Percentiles rank a stretch among this genome's conserved stretches.
Evolutionary conservation across 2,888 invertebrate genomes (phyloP).

Genomic region (Drosophila demipolita): DNA sequence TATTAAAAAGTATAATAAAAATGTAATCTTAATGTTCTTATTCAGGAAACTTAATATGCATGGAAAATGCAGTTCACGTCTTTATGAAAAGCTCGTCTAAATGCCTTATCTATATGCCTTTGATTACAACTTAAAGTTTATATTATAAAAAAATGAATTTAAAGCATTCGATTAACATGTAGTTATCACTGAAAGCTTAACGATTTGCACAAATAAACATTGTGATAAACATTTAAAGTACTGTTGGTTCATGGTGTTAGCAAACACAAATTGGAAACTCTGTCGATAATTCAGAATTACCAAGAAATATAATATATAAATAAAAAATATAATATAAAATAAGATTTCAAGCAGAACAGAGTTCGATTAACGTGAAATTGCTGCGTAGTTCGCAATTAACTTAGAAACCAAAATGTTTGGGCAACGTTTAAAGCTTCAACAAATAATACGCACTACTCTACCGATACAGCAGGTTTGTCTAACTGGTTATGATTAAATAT

Average conservation of each 20-base stretch:
- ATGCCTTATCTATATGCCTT: not conserved
- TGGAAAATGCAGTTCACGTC: not conserved
- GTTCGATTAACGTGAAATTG: not conserved
- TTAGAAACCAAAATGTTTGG: slow-evolving; percentile 42
- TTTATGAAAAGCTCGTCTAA: not conserved
- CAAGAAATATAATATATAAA: not conserved
- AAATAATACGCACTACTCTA: slow-evolving; percentile 10
- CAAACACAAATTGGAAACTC: not conserved
- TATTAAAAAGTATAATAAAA: not conserved
- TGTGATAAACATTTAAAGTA: not conserved
- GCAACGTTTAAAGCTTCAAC: slow-evolving; percentile 30
- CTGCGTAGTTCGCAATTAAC: slow-evolving; percentile 13
- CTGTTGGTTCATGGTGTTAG: not conserved
- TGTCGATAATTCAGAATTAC: not conserved
- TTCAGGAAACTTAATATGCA: not conserved
- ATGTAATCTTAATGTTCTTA: not conserved
- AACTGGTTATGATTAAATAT: not conserved
- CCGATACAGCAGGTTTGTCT: slow-evolving; percentile 49
- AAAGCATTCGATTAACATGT: slow-evolving; percentile 1
- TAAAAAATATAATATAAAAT: not conserved
- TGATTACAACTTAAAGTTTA: not conserved
- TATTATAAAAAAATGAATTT: not conserved
- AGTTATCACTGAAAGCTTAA: slow-evolving; percentile 2
- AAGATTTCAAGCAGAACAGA: slow-evolving; percentile 5
- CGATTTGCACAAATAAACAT: not conserved